Conservation (phyloP, 2,797 vertebrate genomes). For the Spinus olivaceus region DNA sequence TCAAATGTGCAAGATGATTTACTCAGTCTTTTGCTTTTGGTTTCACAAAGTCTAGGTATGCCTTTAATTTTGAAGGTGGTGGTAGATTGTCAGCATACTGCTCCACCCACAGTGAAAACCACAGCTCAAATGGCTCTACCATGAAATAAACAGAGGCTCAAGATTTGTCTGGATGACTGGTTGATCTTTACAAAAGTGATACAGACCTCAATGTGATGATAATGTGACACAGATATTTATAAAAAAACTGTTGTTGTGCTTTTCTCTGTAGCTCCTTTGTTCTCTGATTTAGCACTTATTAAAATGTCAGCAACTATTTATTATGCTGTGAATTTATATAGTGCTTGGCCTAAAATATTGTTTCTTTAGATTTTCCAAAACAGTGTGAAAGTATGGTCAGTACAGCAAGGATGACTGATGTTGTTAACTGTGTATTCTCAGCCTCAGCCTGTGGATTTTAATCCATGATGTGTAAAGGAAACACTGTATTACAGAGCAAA, state of each 20-base stretch:
- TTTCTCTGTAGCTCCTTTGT: not conserved
- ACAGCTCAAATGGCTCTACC: not conserved
- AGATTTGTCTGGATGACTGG: not conserved
- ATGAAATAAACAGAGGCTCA: not conserved
- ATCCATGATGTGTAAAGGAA: not conserved
- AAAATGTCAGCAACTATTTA: not conserved
- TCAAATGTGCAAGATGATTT: not conserved
- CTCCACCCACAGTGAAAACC: not conserved
- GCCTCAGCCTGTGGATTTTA: accelerated
- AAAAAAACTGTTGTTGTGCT: not conserved
- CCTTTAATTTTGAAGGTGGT: not conserved
- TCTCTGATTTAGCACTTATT: not conserved
- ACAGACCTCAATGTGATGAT: not conserved
- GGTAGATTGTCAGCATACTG: not conserved
- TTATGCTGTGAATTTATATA: not conserved
- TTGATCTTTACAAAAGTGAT: not conserved
- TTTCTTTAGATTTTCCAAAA: not conserved
- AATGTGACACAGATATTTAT: not conserved
- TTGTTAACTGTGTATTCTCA: not conserved
- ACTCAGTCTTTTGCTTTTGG: not conserved
- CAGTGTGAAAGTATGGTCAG: not conserved
- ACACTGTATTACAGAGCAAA: not conserved
- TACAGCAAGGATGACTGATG: not conserved
- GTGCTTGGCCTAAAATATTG: not conserved
- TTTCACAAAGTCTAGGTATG: not conserved